A percentile compares a stretch with the other conserved stretches of the same genome.
Conservation (phyloP, 2,797 vertebrate species). For the Eremophila alpestris region DNA sequence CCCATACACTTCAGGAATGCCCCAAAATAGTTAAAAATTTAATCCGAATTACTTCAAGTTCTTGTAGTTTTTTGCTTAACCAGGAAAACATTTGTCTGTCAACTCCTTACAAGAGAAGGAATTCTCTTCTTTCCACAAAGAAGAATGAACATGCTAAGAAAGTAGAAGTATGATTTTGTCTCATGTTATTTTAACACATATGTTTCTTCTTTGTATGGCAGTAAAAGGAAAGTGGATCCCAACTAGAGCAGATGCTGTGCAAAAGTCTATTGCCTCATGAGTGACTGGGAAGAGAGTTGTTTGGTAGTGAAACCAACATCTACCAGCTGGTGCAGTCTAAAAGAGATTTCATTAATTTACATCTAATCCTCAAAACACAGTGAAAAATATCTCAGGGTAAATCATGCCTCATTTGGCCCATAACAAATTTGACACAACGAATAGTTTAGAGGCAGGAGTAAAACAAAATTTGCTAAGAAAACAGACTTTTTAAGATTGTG, state of each 20-base stretch:
- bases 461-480: not conserved
- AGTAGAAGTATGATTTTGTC: not conserved
- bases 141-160: not conserved
- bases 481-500: not conserved
- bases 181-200: not conserved
- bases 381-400: not conserved
- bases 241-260: not conserved
- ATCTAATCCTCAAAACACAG: not conserved
- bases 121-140: not conserved
- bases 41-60: not conserved
- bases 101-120: not conserved
- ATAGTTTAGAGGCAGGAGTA: not conserved
- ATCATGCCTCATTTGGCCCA: not conserved
- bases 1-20: not conserved
- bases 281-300: not conserved
- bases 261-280: not conserved
- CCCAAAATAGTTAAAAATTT: not conserved
- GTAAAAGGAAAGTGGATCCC: not conserved
- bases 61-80: not conserved
- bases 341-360: not conserved
- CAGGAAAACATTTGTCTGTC: not conserved
- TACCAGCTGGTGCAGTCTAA: not conserved
- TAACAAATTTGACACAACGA: not conserved
- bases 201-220: not conserved
- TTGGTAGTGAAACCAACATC: not conserved